Conservation (phyloP, 2,888 invertebrate species). For the Xylocampa areola region DNA sequence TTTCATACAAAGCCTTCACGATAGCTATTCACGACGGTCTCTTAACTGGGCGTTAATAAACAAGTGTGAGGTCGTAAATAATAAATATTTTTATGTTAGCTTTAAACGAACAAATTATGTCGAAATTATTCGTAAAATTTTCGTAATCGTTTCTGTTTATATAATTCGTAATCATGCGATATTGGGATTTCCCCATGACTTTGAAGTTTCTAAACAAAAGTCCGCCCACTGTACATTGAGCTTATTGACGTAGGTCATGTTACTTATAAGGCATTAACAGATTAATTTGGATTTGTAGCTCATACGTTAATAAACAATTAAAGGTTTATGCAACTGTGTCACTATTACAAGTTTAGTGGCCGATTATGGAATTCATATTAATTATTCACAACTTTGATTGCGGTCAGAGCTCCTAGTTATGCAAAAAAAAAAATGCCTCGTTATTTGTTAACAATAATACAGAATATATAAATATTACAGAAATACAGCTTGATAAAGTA, state of each 20-base stretch:
- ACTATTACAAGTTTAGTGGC: slow-evolving; percentile 13
- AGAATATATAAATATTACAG: too few relatives aligned
- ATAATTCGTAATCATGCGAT: too few relatives aligned
- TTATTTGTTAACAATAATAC: too few relatives aligned
- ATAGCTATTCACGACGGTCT: slow-evolving; percentile 33
- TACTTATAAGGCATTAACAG: slow-evolving; percentile 21
- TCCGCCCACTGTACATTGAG: slow-evolving; percentile 25
- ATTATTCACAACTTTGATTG: slow-evolving; percentile 9
- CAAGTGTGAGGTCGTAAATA: slow-evolving; percentile 58
- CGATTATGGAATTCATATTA: slow-evolving; percentile 14
- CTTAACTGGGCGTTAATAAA: slow-evolving; percentile 55
- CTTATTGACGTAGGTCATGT: slow-evolving; percentile 33
- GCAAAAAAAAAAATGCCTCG: too few relatives aligned
- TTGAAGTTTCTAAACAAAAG: slow-evolving; percentile 30
- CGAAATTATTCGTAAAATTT: slow-evolving; percentile 16
- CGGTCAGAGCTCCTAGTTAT: too few relatives aligned
- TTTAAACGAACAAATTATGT: slow-evolving; percentile 7
- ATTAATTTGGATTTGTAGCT: slow-evolving; percentile 30
- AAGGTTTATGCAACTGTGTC: slow-evolving; percentile 22
- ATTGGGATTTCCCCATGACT: slow-evolving; percentile 11
- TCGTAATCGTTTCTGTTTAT: too few relatives aligned
- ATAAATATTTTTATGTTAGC: slow-evolving; percentile 32
- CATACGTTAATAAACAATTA: slow-evolving; percentile 30
- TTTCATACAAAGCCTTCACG: slow-evolving; percentile 46
- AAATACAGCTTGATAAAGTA: too few relatives aligned